Evolutionary conservation across 2,888 invertebrate genomes (phyloP), one percentile per base, ranked within the genome.

Genomic region (Lasius platythorax): DNA sequence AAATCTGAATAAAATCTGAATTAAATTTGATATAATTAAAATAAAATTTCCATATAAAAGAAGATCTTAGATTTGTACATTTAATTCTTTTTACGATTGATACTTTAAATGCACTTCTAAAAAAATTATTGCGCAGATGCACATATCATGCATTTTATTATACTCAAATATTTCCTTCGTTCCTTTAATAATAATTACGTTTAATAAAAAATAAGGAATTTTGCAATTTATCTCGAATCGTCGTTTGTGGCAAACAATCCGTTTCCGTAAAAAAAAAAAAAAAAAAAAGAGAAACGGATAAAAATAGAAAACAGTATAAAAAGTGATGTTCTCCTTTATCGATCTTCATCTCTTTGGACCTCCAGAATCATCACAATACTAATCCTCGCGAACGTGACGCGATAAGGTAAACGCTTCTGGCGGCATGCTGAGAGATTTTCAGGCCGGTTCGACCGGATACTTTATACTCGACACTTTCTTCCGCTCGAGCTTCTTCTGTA

Each of bases 401-500:
- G 46, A 61, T 23, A 46, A 46, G 33, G n/a, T 58, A 15, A 70
- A 46, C 46, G 68, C 11, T 50, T 68, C 50, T n/a, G 46, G 50
- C 23, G 23, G 18, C 5, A 18, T 8, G 18, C 0, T 0, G 11
- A 6, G 46, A 70, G 46, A 70, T 18, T 58, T 33, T 79, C 79
- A 79, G 37, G n/a, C 18, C 28, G 70, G 79, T 30, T 79, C 70
- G 5, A 70, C 70, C 33, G 70, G 30, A 28, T 58, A 78, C 5
- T 70, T 33, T 23, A 61, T 61, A 18, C 46, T 37, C 23, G 30
- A n/a, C 1, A 28, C 28, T 28, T 61, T 58, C 12, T 3, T 58
- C 46, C 79, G 70, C 23, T 79, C 61, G 12, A 89, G 53, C 9
- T 85, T 72, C 4, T 66, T 43, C 40, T 91, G 91, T 66, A 91